A percentile compares a stretch with the other conserved stretches of the same genome.
These are phyloP conservation scores for Formica selysi DNA, from an alignment of 1,140 invertebrate genomes.

Conservation along the genomic window DNA sequence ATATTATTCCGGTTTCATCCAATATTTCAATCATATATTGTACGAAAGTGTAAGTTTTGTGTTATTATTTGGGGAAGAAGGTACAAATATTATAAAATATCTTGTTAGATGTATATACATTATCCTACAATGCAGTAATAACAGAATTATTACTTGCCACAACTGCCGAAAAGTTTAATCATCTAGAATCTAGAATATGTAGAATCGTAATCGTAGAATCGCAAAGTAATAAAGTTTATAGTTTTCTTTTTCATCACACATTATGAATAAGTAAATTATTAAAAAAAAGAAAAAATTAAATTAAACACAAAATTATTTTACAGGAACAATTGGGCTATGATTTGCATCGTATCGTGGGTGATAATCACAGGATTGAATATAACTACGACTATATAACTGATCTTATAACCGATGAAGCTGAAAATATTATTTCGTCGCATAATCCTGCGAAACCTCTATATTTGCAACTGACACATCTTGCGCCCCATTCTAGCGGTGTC, in stretches of 20 bases:
- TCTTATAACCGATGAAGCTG: constrained; percentile 87
- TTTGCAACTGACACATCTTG: constrained; percentile 88
- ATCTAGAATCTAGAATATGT: no score
- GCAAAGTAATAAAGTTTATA: no score
- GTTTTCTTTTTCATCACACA: no score
- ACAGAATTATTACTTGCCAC: no score
- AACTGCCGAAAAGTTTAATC: no score
- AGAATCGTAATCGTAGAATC: no score
- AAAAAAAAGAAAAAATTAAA: background rate
- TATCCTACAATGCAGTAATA: no score
- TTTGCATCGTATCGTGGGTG: constrained; percentile 84
- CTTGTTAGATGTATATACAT: background rate
- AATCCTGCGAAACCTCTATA: constrained; percentile 86
- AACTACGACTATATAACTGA: constrained; percentile 88
- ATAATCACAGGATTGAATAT: constrained; percentile 73
- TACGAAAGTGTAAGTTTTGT: constrained; percentile 81
- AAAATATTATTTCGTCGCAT: constrained; percentile 87
- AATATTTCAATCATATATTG: constrained; percentile 87
- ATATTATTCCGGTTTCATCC: constrained; percentile 89
- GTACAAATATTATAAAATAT: background rate
- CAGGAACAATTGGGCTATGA: constrained; percentile 85
- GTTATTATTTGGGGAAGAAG: background rate
- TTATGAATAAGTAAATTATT: background rate
- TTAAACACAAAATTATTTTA: background rate
- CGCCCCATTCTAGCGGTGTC: constrained; percentile 86